phyloP scores from a whole-genome alignment of 2,888 invertebrate genomes.

The Hyposoter didymator region DNA sequence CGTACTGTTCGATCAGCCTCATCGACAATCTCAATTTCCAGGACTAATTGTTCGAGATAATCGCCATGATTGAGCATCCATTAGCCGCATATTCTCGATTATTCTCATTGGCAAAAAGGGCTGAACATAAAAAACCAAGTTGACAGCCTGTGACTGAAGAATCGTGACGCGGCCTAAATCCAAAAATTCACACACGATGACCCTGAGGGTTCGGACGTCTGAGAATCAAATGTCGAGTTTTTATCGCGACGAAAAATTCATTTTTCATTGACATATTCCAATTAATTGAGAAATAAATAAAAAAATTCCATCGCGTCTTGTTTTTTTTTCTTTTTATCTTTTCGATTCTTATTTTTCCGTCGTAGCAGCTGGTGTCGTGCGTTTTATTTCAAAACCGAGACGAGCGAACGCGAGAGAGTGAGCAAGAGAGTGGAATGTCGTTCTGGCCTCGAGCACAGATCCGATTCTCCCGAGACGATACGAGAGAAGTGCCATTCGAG shows the following conservation, averaged over 20 bases:
- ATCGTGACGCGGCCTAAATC: neutral
- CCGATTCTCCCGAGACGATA: constrained; percentile 60
- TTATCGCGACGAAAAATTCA: too few relatives aligned
- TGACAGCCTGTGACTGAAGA: constrained; percentile 5
- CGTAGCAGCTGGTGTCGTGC: constrained; percentile 53
- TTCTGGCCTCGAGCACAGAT: constrained; percentile 59
- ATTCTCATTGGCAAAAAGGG: constrained; percentile 30
- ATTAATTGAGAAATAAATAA: neutral
- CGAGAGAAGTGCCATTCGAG: constrained; percentile 25
- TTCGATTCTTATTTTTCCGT: constrained; percentile 24
- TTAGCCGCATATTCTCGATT: constrained; percentile 49
- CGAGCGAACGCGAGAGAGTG: constrained; percentile 36
- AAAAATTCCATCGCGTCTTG: constrained; percentile 25
- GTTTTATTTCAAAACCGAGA: constrained; percentile 62
- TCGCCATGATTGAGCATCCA: constrained; percentile 61
- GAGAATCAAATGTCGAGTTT: too few relatives aligned
- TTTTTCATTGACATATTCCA: neutral
- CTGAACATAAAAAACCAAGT: neutral
- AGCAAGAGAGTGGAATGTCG: constrained; percentile 57
- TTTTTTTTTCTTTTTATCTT: neutral
- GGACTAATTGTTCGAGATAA: constrained; percentile 65
- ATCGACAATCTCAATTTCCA: constrained; percentile 53
- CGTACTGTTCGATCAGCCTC: constrained; percentile 37
- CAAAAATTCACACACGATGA: neutral
- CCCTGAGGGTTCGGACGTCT: neutral